Percentiles rank a stretch among this genome's conserved stretches.
Evolutionary conservation across 1,140 invertebrate genomes (phyloP).

Genomic region (Microvelia longipes): DNA sequence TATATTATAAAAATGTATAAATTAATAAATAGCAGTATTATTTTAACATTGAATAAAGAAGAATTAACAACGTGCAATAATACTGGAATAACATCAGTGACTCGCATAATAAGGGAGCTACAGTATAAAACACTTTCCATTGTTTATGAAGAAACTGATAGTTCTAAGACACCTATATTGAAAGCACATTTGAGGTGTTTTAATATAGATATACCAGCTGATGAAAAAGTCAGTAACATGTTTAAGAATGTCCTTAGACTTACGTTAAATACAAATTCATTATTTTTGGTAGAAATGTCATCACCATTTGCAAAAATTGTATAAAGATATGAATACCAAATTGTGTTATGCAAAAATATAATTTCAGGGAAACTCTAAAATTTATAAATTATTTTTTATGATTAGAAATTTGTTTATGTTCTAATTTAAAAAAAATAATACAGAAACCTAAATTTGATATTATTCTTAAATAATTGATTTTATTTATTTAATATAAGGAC

Average conservation of each 20-base stretch:
- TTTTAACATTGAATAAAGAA: slow-evolving; percentile 15
- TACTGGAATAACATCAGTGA: slow-evolving; percentile 13
- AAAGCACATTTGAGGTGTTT: slow-evolving; percentile 15
- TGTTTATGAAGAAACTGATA: slow-evolving; percentile 16
- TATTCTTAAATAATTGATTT: too few species aligned
- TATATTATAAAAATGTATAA: slow-evolving; percentile 16
- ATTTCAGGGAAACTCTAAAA: too few species aligned
- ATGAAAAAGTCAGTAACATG: slow-evolving; percentile 10
- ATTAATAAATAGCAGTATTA: slow-evolving; percentile 16
- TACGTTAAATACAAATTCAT: slow-evolving; percentile 11
- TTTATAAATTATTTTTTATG: too few species aligned
- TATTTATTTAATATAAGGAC: too few species aligned
- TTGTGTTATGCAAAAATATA: too few species aligned
- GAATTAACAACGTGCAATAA: slow-evolving; percentile 15
- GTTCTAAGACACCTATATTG: slow-evolving; percentile 8
- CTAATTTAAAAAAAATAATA: too few species aligned
- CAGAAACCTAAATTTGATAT: too few species aligned
- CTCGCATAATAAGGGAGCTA: slow-evolving; percentile 15
- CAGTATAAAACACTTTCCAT: slow-evolving; percentile 15
- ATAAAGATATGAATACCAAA: too few species aligned
- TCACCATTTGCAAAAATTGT: slow-evolving; percentile 16
- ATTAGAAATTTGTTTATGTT: too few species aligned
- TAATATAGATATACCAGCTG: slow-evolving; percentile 12
- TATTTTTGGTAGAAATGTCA: slow-evolving; percentile 15
- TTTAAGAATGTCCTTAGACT: slow-evolving; percentile 18